phyloP scores from a whole-genome alignment of 2,113 vertebrate species.

The Garra rufa region DNA sequence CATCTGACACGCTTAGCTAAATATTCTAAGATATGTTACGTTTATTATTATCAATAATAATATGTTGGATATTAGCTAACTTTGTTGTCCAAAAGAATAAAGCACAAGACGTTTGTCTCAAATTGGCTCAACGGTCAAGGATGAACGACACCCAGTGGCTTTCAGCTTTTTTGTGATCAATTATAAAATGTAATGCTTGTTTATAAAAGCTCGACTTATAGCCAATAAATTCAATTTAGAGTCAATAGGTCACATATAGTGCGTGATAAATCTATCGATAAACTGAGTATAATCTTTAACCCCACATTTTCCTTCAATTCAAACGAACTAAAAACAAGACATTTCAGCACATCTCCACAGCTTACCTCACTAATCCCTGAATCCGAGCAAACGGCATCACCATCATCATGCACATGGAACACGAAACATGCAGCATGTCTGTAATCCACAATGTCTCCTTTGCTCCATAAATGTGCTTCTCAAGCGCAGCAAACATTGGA shows the following conservation, averaged over 20 bases:
- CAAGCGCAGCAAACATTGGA: background rate
- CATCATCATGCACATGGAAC: conserved; percentile 36
- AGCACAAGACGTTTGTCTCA: background rate
- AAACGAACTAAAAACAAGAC: background rate
- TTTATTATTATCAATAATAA: background rate
- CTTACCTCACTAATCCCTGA: conserved; percentile 34
- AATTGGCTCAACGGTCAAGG: conserved; percentile 1
- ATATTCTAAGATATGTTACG: background rate
- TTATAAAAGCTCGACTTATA: background rate
- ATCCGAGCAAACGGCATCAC: background rate
- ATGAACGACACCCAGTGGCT: background rate
- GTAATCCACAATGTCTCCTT: conserved; percentile 36
- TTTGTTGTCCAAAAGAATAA: background rate
- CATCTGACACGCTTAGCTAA: background rate
- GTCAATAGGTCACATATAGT: background rate
- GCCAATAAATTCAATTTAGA: background rate
- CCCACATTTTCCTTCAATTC: background rate
- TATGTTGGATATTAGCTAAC: background rate
- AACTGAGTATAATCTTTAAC: background rate
- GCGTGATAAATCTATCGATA: background rate
- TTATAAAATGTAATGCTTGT: background rate
- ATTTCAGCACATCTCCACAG: background rate
- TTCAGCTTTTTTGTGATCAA: background rate
- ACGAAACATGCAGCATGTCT: conserved; percentile 38
- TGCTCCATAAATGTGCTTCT: background rate